Percentiles rank a stretch among this genome's conserved stretches.
Evolutionary conservation across 2,888 invertebrate genomes (phyloP).

Genomic region (Monochamus alternatus): DNA sequence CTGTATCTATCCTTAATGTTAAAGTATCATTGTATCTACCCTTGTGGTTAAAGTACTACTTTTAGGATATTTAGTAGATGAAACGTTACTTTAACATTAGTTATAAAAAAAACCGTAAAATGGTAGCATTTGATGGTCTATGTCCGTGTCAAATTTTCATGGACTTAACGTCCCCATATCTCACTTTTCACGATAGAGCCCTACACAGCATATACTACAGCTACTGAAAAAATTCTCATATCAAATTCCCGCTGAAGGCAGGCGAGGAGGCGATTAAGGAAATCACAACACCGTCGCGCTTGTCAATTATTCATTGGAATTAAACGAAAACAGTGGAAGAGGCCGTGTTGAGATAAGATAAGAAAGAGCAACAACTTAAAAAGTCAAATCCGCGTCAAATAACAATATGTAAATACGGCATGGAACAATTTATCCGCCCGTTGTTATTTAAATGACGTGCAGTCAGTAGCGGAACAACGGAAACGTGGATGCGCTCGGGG

Average conservation of each 20-base stretch:
- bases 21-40: no score
- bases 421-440: conserved; percentile 66
- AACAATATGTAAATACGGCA: conserved; percentile 65
- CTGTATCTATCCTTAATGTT: no score
- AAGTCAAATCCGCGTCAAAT: conserved; percentile 61
- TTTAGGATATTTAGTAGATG: no score
- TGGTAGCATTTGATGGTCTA: no score
- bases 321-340: conserved; percentile 55
- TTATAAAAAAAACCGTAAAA: no score
- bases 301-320: conserved; percentile 45
- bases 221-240: neutral
- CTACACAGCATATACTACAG: no score
- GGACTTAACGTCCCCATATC: no score
- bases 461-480: conserved; percentile 28
- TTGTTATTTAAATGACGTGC: conserved; percentile 65
- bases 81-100: no score
- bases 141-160: no score
- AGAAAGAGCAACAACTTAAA: conserved; percentile 56
- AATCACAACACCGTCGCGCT: conserved; percentile 27
- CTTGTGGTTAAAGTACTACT: no score
- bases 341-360: conserved; percentile 54
- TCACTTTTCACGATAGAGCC: no score
- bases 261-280: conserved; percentile 14
- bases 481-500: neutral
- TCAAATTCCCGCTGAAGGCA: neutral